Evolutionary conservation across 2,797 vertebrate genomes (phyloP).

Genomic region (Chelon labrosus): DNA sequence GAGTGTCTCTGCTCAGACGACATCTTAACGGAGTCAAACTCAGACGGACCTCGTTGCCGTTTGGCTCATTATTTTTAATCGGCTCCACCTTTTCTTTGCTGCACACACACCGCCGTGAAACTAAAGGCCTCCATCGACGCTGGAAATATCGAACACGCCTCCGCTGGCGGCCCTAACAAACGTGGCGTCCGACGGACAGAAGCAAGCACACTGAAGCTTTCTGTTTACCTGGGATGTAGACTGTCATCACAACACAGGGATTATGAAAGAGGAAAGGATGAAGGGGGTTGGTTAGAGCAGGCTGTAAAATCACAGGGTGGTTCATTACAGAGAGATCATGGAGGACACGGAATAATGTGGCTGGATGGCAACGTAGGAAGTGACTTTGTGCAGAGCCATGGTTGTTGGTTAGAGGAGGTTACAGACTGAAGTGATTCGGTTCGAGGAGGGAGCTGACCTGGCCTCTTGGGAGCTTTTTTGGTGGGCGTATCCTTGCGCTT

Average conservation of each 20-base stretch:
- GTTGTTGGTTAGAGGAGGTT: too few relatives aligned
- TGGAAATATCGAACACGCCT: neutral
- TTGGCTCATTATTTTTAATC: too few relatives aligned
- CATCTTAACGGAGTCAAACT: too few relatives aligned
- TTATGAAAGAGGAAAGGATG: constrained; percentile 71
- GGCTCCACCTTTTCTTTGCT: neutral
- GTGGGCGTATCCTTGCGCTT: constrained; percentile 99
- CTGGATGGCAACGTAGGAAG: constrained; percentile 9
- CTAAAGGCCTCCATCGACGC: neutral
- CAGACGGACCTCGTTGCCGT: too few relatives aligned
- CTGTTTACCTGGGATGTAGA: constrained; percentile 89
- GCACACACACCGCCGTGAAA: constrained; percentile 15
- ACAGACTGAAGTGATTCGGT: too few relatives aligned
- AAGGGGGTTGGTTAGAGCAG: constrained; percentile 61
- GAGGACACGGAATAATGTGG: constrained; percentile 37
- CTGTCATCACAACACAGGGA: constrained; percentile 80
- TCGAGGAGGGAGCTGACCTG: constrained; percentile 83
- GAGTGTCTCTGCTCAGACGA: too few relatives aligned
- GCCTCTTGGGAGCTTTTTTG: constrained; percentile 94
- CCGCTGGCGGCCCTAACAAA: constrained; percentile 10
- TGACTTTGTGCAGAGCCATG: too few relatives aligned
- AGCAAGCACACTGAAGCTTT: constrained; percentile 69
- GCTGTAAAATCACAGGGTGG: constrained; percentile 43
- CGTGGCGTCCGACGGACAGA: constrained; percentile 29
- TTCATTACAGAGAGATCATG: neutral